Evolutionary conservation across 2,797 vertebrate genomes (phyloP).

Genomic region (Neolamprologus multifasciatus): DNA sequence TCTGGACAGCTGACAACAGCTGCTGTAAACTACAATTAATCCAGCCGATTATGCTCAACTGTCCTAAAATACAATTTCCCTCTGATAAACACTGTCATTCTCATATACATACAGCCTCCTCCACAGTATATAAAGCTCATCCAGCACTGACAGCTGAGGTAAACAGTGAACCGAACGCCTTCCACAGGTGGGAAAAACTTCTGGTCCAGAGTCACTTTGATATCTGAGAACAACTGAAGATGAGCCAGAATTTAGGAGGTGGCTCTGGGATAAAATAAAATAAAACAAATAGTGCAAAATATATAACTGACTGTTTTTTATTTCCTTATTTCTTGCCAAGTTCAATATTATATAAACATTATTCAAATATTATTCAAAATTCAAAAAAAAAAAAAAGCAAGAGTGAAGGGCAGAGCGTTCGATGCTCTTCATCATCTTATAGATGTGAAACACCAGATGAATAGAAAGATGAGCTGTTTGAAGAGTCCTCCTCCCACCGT

Average conservation of each 20-base stretch:
- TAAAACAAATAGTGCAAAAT: rapidly evolving
- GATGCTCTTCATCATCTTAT: background rate
- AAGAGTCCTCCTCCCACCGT: background rate
- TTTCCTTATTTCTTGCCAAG: background rate
- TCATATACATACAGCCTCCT: background rate
- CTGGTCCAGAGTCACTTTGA: background rate
- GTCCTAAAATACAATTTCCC: background rate
- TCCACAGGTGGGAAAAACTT: background rate
- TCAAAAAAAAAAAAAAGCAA: too few species aligned
- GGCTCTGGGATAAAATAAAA: background rate
- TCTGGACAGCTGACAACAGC: background rate
- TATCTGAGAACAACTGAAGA: background rate
- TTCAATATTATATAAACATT: background rate
- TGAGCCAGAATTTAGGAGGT: rapidly evolving
- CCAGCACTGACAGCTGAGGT: background rate
- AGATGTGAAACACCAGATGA: background rate
- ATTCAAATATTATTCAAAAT: background rate
- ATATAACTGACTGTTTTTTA: background rate
- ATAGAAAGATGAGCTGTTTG: background rate
- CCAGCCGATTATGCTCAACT: rapidly evolving
- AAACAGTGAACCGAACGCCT: rapidly evolving
- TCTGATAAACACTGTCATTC: background rate
- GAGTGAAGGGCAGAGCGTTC: background rate
- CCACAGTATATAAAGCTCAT: background rate
- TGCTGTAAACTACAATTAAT: background rate